Conservation (phyloP, 2,797 vertebrate species). For the Clarias platycephalus region DNA sequence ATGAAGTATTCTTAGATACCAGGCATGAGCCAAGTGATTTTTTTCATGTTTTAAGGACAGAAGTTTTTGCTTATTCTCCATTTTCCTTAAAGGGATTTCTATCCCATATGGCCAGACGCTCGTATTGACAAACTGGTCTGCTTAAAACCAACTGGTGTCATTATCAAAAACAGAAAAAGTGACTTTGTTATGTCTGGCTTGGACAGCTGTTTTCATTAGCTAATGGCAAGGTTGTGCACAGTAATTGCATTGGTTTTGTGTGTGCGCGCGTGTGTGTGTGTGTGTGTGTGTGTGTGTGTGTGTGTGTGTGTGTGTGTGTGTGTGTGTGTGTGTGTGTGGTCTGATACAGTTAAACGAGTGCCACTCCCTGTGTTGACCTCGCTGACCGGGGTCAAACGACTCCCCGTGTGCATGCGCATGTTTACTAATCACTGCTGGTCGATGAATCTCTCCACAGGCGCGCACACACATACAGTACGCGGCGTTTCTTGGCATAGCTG, state of each 20-base stretch:
- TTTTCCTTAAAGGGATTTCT: not conserved
- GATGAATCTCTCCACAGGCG: constrained; percentile 65
- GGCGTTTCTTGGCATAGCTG: not conserved
- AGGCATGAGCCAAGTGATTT: not conserved
- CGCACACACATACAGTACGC: not conserved
- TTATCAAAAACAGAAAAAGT: constrained; percentile 23
- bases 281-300: constrained; percentile 25
- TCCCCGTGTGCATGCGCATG: constrained; percentile 58
- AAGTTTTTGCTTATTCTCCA: not conserved
- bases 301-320: constrained; percentile 6
- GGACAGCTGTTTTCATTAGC: constrained; percentile 34
- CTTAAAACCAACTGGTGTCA: constrained; percentile 21
- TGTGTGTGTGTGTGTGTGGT: constrained; percentile 24
- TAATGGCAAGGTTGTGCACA: constrained; percentile 30
- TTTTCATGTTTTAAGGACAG: not conserved
- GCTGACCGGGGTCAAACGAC: constrained; percentile 69
- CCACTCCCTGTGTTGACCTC: constrained; percentile 63
- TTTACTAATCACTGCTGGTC: constrained; percentile 61
- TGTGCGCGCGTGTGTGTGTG: not conserved
- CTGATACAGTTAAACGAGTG: constrained; percentile 65
- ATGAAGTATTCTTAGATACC: not conserved
- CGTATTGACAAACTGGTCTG: constrained; percentile 23
- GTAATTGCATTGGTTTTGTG: constrained; percentile 32
- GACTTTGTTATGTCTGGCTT: constrained; percentile 13
- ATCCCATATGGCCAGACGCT: not conserved